Evolutionary conservation across 2,797 vertebrate genomes (phyloP).

Genomic region (Aldrovandia affinis): DNA sequence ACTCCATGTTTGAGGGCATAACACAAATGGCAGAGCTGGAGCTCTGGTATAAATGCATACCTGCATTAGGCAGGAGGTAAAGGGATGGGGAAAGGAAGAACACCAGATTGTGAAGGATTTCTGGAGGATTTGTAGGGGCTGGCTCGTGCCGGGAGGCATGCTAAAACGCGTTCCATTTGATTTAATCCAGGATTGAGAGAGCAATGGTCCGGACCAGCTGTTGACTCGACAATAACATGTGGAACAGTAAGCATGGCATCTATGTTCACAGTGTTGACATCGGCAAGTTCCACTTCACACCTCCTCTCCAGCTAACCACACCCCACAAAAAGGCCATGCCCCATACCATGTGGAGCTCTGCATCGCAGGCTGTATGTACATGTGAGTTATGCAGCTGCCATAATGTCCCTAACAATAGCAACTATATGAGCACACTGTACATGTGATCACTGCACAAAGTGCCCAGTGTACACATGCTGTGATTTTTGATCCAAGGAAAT

Average conservation of each 20-base stretch:
- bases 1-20: neutral
- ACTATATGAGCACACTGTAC: neutral
- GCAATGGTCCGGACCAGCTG: neutral
- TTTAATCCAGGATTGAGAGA: neutral
- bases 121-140: neutral
- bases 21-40: neutral
- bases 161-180: neutral
- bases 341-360: neutral
- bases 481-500: neutral
- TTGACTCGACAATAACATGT: neutral
- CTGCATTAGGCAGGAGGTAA: neutral
- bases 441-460: neutral
- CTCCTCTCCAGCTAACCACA: neutral
- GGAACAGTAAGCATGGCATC: neutral
- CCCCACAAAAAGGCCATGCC: neutral
- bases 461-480: neutral
- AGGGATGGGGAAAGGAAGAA: neutral
- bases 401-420: neutral
- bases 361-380: neutral
- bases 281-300: neutral
- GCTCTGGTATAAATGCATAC: neutral
- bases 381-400: neutral
- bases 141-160: neutral
- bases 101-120: neutral
- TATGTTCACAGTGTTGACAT: neutral